Evolutionary conservation across 2,113 vertebrate species (phyloP).

Genomic region (Scortum barcoo): DNA sequence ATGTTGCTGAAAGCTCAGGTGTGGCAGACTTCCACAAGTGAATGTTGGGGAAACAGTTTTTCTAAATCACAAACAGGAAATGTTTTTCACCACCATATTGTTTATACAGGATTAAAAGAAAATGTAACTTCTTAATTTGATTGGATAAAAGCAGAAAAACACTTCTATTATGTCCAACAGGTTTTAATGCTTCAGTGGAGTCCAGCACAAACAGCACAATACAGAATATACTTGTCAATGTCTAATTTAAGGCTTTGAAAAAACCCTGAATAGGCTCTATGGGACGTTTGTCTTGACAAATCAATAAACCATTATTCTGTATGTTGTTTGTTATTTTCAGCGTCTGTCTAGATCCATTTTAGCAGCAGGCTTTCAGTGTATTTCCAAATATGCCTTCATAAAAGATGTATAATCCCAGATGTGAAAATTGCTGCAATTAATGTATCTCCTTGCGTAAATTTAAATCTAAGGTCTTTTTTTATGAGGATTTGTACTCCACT

Average conservation of each 20-base stretch:
- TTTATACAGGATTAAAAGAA: slow-evolving; percentile 13
- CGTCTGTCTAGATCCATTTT: background rate
- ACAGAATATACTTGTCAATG: background rate
- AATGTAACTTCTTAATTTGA: background rate
- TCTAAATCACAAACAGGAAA: slow-evolving; percentile 15
- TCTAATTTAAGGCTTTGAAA: background rate
- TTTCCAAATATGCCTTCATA: background rate
- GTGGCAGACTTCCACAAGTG: background rate
- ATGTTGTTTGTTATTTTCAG: background rate
- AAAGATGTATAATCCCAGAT: background rate
- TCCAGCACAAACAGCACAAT: background rate
- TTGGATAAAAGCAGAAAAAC: slow-evolving; percentile 3
- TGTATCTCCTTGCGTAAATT: background rate
- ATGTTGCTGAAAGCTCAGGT: background rate
- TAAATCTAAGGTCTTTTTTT: background rate
- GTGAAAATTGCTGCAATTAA: background rate
- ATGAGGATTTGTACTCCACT: background rate
- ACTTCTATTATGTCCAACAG: background rate
- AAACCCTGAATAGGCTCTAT: background rate
- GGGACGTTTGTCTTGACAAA: background rate
- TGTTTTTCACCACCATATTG: background rate
- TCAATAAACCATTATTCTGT: background rate
- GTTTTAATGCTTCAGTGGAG: background rate
- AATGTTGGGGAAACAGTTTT: slow-evolving; percentile 23
- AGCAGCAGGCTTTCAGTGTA: background rate